phyloP scores from a whole-genome alignment of 2,113 vertebrate species.

The Chaenogobius annularis region DNA sequence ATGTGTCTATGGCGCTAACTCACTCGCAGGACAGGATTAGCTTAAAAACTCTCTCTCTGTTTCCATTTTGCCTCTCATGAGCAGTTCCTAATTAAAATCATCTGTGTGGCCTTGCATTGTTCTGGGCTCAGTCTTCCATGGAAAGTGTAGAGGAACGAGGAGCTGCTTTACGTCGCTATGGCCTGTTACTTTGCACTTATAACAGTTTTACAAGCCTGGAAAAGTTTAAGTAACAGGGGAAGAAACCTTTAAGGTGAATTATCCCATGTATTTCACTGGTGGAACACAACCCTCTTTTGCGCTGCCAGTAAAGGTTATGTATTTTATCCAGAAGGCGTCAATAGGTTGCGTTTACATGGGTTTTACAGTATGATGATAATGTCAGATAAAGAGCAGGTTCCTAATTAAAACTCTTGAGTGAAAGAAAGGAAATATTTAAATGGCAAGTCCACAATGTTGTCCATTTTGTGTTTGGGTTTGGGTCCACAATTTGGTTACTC shows the following conservation, averaged over 20 bases:
- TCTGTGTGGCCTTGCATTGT: conserved; percentile 69
- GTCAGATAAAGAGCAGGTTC: background rate
- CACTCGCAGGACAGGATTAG: conserved; percentile 23
- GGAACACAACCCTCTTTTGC: background rate
- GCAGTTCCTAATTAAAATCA: conserved; percentile 69
- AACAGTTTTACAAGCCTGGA: conserved; percentile 17
- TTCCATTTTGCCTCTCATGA: conserved; percentile 42
- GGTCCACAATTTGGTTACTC: background rate
- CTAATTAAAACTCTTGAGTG: background rate
- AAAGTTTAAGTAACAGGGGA: conserved; percentile 1
- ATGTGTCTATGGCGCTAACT: conserved; percentile 12
- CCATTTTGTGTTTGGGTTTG: no score
- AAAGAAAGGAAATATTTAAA: background rate
- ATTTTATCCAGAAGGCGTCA: background rate
- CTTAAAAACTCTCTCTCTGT: conserved; percentile 36
- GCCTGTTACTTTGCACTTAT: conserved; percentile 48
- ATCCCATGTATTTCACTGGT: conserved; percentile 14
- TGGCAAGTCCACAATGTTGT: background rate
- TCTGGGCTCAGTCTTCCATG: conserved; percentile 34
- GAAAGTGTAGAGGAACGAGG: conserved; percentile 30
- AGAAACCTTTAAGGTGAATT: conserved; percentile 36
- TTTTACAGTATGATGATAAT: background rate
- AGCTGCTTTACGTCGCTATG: conserved; percentile 38
- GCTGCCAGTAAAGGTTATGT: conserved; percentile 9
- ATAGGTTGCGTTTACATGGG: background rate